A percentile compares a stretch with the other conserved stretches of the same genome.
Conservation (phyloP, 1,140 invertebrate species). For the Chelonus insularis region DNA sequence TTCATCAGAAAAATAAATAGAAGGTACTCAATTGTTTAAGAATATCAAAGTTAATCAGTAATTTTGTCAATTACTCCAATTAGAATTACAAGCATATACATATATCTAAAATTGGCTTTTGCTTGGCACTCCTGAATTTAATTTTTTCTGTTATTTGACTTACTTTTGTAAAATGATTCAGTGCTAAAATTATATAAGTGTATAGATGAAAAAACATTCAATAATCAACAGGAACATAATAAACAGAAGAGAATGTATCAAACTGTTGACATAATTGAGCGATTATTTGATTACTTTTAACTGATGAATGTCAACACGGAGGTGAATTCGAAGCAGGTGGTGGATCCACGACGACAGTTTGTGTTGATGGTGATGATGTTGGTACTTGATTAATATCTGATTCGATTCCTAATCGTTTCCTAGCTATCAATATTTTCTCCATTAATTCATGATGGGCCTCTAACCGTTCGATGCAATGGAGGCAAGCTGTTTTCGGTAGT, state of each 20-base stretch:
- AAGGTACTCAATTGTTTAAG: background rate
- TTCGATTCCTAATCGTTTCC: constrained; percentile 46
- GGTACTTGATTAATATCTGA: constrained; percentile 41
- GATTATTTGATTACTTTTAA: constrained; percentile 6
- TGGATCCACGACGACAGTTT: constrained; percentile 40
- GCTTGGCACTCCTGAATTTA: constrained; percentile 3
- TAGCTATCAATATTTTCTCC: constrained; percentile 61
- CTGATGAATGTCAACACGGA: constrained; percentile 45
- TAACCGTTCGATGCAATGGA: constrained; percentile 69
- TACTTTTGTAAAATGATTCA: background rate
- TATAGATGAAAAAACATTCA: background rate
- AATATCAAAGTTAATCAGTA: background rate
- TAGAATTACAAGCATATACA: background rate
- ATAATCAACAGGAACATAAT: background rate
- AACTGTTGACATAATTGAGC: constrained; percentile 14
- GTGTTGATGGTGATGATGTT: constrained; percentile 37
- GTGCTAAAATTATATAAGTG: background rate
- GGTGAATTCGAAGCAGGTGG: constrained; percentile 46
- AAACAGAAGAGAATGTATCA: background rate
- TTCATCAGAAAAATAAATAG: background rate
- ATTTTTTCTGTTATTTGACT: background rate
- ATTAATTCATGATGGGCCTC: constrained; percentile 72
- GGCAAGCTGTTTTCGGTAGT: constrained; percentile 74
- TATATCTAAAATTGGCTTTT: constrained; percentile 14
- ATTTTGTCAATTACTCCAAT: too few species aligned